Conservation (phyloP, 2,888 invertebrate genomes). For the Formica aserva region DNA sequence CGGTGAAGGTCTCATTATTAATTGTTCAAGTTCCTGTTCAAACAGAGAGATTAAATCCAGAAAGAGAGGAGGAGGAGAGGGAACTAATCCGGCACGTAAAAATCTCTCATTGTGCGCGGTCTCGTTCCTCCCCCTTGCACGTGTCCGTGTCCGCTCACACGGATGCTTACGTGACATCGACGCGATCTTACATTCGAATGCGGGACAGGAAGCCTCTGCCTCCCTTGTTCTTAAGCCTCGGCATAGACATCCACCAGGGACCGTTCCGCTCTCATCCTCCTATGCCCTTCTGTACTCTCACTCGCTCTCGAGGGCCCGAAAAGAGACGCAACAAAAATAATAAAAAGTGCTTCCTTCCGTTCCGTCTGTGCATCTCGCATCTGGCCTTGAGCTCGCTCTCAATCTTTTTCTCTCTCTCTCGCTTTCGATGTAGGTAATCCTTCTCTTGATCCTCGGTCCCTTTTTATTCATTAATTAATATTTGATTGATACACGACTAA, state of each 20-base stretch:
- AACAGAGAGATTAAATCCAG: conserved; percentile 82
- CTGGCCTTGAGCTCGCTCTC: conserved; percentile 67
- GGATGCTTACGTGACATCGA: conserved; percentile 52
- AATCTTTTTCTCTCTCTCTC: conserved; percentile 55
- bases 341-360: conserved; percentile 78
- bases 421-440: conserved; percentile 51
- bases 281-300: conserved; percentile 21
- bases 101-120: conserved; percentile 67
- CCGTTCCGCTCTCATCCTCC: conserved; percentile 44
- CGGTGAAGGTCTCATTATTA: conserved; percentile 79
- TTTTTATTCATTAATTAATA: background rate
- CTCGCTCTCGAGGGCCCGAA: conserved; percentile 48
- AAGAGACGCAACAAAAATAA: conserved; percentile 70
- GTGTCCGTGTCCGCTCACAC: conserved; percentile 31
- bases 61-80: conserved; percentile 59
- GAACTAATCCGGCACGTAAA: conserved; percentile 80
- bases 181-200: conserved; percentile 66
- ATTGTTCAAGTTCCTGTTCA: conserved; percentile 84
- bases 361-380: conserved; percentile 74
- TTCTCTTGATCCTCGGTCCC: conserved; percentile 23
- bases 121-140: conserved; percentile 37
- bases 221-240: conserved; percentile 54
- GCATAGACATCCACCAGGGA: conserved; percentile 52
- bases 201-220: conserved; percentile 72
- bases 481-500: background rate